Conservation (phyloP, 2,113 vertebrate genomes). For the Paramisgurnus dabryanus region DNA sequence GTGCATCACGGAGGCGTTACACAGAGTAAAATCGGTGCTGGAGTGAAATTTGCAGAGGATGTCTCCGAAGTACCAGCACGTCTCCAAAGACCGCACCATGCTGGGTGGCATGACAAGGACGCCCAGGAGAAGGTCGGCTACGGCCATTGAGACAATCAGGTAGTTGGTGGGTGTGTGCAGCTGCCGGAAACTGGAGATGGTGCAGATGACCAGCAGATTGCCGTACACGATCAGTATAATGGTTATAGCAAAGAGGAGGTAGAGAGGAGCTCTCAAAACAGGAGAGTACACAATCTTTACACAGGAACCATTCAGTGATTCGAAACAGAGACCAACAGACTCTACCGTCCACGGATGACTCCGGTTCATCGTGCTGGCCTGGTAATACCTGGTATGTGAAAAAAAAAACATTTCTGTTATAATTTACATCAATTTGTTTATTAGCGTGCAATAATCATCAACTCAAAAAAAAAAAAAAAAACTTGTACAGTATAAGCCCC, state of each 20-base stretch:
- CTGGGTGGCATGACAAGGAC: slow-evolving; percentile 81
- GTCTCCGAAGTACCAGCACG: slow-evolving; percentile 83
- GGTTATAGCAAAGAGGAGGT: slow-evolving; percentile 70
- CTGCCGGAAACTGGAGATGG: slow-evolving; percentile 77
- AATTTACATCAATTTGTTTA: neutral
- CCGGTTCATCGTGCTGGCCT: slow-evolving; percentile 15
- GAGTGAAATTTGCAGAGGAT: slow-evolving; percentile 81
- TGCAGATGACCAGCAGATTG: slow-evolving; percentile 80
- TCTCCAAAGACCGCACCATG: slow-evolving; percentile 79
- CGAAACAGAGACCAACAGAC: slow-evolving; percentile 62
- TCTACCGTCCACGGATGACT: neutral
- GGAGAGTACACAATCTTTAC: slow-evolving; percentile 68
- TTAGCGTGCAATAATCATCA: no score
- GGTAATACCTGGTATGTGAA: neutral
- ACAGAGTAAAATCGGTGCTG: slow-evolving; percentile 76
- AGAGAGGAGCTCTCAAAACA: slow-evolving; percentile 67
- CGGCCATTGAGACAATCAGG: slow-evolving; percentile 80
- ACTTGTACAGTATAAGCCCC: no score
- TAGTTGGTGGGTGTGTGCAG: slow-evolving; percentile 79
- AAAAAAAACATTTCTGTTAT: neutral
- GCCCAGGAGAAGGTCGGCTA: slow-evolving; percentile 76
- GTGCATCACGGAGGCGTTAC: slow-evolving; percentile 80
- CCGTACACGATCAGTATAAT: slow-evolving; percentile 77
- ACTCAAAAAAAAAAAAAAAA: no score
- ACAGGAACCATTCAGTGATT: slow-evolving; percentile 75